Percentiles rank a stretch among this genome's conserved stretches.
These are phyloP conservation scores for Esox lucius DNA, from an alignment of 2,797 vertebrate genomes.

Conservation along the genomic window DNA sequence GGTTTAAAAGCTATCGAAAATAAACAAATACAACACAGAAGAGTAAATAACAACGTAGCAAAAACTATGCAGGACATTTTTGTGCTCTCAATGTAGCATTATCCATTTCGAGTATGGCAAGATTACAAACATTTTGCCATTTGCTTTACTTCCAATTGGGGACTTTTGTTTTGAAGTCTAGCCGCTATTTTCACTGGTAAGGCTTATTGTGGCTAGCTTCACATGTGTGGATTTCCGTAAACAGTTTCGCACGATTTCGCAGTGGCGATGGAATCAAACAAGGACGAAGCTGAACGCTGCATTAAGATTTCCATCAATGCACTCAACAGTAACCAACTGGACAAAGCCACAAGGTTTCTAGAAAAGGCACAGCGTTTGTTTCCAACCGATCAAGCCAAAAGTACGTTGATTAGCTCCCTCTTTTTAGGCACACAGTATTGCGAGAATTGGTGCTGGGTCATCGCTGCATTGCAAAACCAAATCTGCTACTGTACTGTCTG, in stretches of 20 bases:
- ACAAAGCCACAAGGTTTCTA: slow-evolving; percentile 88
- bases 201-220: no score
- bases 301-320: slow-evolving; percentile 86
- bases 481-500: no score
- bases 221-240: slow-evolving; percentile 43
- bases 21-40: slow-evolving; percentile 23
- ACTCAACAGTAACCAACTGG: slow-evolving; percentile 77
- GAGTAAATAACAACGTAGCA: no score
- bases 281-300: slow-evolving; percentile 97
- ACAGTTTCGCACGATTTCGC: slow-evolving; percentile 79
- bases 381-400: slow-evolving; percentile 83
- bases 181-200: no score
- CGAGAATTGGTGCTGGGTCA: background rate
- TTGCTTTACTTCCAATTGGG: no score
- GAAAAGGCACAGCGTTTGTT: slow-evolving; percentile 92
- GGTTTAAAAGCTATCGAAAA: background rate
- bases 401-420: slow-evolving; percentile 71
- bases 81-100: no score
- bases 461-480: no score
- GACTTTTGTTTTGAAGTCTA: no score
- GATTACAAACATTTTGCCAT: no score
- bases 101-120: no score
- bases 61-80: no score
- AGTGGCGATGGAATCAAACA: slow-evolving; percentile 98
- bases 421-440: background rate